Base-by-base conservation (phyloP, 2,888 invertebrate genomes). In the Nycteola revayana region DNA sequence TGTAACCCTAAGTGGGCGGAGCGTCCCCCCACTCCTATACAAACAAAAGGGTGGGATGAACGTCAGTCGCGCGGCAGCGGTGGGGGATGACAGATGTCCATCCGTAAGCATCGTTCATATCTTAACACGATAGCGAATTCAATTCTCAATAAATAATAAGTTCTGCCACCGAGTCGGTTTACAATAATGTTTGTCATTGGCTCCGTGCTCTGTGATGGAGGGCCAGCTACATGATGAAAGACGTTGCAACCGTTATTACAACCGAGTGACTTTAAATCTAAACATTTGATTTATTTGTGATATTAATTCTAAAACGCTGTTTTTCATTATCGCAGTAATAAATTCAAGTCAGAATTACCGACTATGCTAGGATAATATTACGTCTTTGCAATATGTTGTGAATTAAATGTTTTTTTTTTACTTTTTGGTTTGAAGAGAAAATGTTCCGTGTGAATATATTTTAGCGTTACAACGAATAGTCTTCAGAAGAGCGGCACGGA, bases 1-100 rank as follows among this genome's bases (percentile, higher is more conserved):
- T 53, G 51, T 58, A 56, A 56, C 57, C 52, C 53, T 41, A 36
- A 42, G 32, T 60, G 60, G 76, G 76, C 71, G 75, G 62, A 31
- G 63, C 63, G 41, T 53, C 38, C 50, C 68, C 68, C 74, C 69
- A 52, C 70, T 51, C 48, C 25, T 6, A 14, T 11, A 7, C 18
- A n/a, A 14, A 27, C 20, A 47, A 56, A 55, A 63, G 77, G 83
- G 79, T 70, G 76, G 76, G 62, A 58, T 68, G 44, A 48, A 48
- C 65, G 76, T 66, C 83, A 86, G 83, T 85, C 66, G 61, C 30
- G 38, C 46, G 21, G 49, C 53, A 40, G 71, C 78, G 66, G 85
- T 80, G 84, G 85, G 85, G 85, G 79, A 68, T 80, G 87, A 87
- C 73, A 69, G 84, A 87, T 86, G 84, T 74, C 57, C 57, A 64